Conservation (phyloP, 2,888 invertebrate species). For the Sarcophaga rosellei region DNA sequence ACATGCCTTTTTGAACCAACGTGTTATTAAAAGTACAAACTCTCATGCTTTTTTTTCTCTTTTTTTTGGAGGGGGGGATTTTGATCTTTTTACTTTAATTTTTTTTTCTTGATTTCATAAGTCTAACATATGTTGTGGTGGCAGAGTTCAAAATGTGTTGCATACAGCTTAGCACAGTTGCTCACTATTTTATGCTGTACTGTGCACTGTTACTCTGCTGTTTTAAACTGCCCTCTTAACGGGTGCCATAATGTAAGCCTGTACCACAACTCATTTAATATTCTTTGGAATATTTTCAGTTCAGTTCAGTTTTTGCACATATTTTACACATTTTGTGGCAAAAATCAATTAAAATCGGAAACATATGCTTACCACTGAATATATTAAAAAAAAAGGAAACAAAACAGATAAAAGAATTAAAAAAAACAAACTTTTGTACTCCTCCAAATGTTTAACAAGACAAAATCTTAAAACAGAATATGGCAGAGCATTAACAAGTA, state of each 20-base stretch:
- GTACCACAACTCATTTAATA: conserved; percentile 38
- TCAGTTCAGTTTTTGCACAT: conserved; percentile 72
- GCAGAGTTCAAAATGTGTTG: neutral
- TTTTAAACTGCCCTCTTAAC: neutral
- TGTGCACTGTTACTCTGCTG: neutral
- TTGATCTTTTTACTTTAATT: neutral
- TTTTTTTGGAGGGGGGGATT: neutral
- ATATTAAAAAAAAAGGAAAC: conserved; percentile 37
- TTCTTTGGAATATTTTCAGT: conserved; percentile 46
- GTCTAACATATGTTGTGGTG: conserved; percentile 16
- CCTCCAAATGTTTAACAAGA: neutral
- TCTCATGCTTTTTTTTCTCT: neutral
- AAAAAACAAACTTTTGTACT: conserved; percentile 15
- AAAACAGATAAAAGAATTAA: conserved; percentile 8
- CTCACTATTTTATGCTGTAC: neutral
- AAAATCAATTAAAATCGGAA: conserved; percentile 78
- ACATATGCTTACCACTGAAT: conserved; percentile 74
- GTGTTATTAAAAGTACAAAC: neutral
- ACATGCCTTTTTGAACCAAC: neutral
- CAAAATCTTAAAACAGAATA: too few species aligned
- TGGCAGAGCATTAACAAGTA: too few species aligned
- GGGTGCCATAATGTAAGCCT: neutral
- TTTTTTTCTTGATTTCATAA: conserved; percentile 15
- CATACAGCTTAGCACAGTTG: too few species aligned
- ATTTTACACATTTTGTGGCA: conserved; percentile 76